Base-by-base conservation (phyloP, 2,797 vertebrate species). In the Microhierax caerulescens region DNA sequence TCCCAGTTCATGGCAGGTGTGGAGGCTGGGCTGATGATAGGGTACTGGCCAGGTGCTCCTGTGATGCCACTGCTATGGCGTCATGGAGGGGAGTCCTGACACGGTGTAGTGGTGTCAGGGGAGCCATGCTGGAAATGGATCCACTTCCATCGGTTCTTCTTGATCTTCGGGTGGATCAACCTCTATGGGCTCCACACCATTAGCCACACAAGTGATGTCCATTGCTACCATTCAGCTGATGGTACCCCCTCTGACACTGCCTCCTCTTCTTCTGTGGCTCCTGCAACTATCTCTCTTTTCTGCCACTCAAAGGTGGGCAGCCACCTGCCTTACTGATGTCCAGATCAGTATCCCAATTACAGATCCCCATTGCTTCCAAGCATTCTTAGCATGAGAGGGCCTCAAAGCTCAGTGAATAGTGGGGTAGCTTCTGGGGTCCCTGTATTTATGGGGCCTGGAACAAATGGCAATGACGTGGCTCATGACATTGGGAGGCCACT, bases 11-110 rank as follows among this genome's bases (percentile, higher is more conserved):
- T 18, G n/a, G 18, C 1, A 3, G 23, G 21, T 7, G 2, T 0
- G 4, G 34, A 73, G 50, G 7, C 69, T 56, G 50, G 16, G 69
- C 15, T 0, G 3, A 22, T 32, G 37, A 37, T 37, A 27, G 22
- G 63, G 73, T 1, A 1, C 32, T 77, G 54, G 22, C 37, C 0
- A 2, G 21, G 32, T 36, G 36, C 36, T 59, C 30, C 43, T 59
- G 72, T 1, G 6, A 32, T 0, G 3, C 41, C 1, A 1, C n/a
- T 56, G 51, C 41, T 2, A 0, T 36, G 22, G 45, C 0, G 1
- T 43, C 53, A 43, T 20, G 47, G 32, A 59, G 45, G 45, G 18
- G 37, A 53, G 28, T 23, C 13, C 27, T 73, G 45, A 19, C 27
- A 73, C 0, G 1, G 14, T 65, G 12, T 45, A 45, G 68, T 7